Conservation (phyloP, 2,113 vertebrate genomes). For the Thunnus thynnus region DNA sequence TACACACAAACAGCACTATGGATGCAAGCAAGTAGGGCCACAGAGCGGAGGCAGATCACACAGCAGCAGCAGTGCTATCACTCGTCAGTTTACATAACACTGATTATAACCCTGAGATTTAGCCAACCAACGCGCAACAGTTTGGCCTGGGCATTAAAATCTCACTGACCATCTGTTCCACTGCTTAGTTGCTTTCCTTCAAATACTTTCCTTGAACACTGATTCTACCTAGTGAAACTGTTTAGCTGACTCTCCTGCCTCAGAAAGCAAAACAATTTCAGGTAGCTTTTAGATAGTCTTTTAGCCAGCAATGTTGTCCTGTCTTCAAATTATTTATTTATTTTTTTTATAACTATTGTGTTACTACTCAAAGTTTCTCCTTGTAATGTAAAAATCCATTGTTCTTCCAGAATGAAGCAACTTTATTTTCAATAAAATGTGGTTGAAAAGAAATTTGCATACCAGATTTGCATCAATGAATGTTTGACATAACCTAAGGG, state of each 20-base stretch:
- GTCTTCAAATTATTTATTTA: background rate
- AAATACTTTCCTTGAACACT: slow-evolving; percentile 58
- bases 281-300: background rate
- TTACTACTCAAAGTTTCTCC: too few species aligned
- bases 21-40: slow-evolving; percentile 30
- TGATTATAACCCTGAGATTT: slow-evolving; percentile 81
- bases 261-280: background rate
- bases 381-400: too few species aligned
- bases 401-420: too few species aligned
- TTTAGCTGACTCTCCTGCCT: slow-evolving; percentile 16
- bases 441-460: too few species aligned
- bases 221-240: slow-evolving; percentile 25
- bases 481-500: too few species aligned
- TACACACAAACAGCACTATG: slow-evolving; percentile 25
- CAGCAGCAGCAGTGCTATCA: slow-evolving; percentile 59
- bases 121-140: slow-evolving; percentile 71
- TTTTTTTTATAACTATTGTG: too few species aligned
- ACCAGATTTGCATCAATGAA: too few species aligned
- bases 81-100: slow-evolving; percentile 83
- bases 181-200: slow-evolving; percentile 74
- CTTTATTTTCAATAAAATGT: too few species aligned
- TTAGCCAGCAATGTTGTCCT: background rate
- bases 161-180: slow-evolving; percentile 88
- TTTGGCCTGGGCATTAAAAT: slow-evolving; percentile 75
- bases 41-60: slow-evolving; percentile 60